Evolutionary conservation across 1,140 invertebrate species (phyloP), one percentile per base, ranked within the genome.

Genomic region (Drosophila varians): DNA sequence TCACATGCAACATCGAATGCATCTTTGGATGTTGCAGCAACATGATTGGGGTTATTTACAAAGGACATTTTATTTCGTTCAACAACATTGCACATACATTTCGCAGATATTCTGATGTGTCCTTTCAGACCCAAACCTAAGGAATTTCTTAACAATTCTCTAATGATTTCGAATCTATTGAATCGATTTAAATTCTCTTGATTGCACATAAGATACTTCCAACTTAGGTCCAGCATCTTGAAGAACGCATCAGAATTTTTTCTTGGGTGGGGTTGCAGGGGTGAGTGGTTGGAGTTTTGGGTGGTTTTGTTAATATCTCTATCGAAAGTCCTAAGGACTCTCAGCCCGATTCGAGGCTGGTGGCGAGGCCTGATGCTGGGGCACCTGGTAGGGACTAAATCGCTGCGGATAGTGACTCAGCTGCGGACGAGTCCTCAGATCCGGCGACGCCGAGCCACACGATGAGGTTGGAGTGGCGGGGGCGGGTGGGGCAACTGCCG

Each of bases 381-480:
- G 90, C 74, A 91, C 52, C 40, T 90, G 90, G 71, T 91, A 91
- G 2, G 90, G 90, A 77, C 90, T 91, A 47, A 91, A 91, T 2
- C 90, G 84, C 47, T 91, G 88, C 8, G 89, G 80, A 76, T 90
- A 91, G 40, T 91, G 90, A 0, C 47, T 71, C 53, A 82, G 18
- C 31, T 86, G 82, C 1, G 74, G 46, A 21, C 87, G 77, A 0
- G 74, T 57, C 16, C 90, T 65, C 65, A 91, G 55, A 61, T 91
- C 90, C 7, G 90, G 90, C 7, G 90, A 91, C 1, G 89, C 80
- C 0, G 83, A 88, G 2, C 83, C 83, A 16, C 83, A 89, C 9
- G 83, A 88, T 1, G 83, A 88, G 45, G 83, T 88, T 61, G 83
- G 83, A 49, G 83, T 88, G 43, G 77, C 82, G 0, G 82, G 82